These are phyloP conservation scores for Aselliscus stoliczkanus DNA, from an alignment of 2,797 vertebrate genomes.

Conservation along the genomic window DNA sequence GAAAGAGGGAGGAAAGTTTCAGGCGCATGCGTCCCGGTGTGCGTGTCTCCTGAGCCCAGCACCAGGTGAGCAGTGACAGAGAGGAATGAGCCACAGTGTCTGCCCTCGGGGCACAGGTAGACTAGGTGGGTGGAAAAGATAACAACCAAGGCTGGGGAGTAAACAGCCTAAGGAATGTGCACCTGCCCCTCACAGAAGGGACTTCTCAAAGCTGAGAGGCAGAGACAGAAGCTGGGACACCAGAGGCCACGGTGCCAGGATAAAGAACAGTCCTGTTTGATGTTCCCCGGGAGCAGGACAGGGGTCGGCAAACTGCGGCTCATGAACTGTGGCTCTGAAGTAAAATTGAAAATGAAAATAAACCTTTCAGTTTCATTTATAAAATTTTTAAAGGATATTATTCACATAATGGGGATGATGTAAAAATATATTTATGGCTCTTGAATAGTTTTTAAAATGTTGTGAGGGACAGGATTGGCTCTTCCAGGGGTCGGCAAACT, in stretches of 20 bases:
- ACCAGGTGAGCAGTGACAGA: background rate
- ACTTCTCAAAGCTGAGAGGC: background rate
- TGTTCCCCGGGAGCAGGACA: background rate
- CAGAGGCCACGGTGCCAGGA: background rate
- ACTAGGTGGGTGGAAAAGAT: background rate
- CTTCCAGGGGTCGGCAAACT: too few relatives aligned
- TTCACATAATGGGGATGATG: too few relatives aligned
- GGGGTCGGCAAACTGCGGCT: too few relatives aligned
- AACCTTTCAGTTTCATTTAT: too few relatives aligned
- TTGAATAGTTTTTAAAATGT: too few relatives aligned
- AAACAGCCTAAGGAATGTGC: background rate
- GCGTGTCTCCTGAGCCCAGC: background rate
- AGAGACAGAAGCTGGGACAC: background rate
- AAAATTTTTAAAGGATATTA: too few relatives aligned
- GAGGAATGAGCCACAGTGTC: background rate
- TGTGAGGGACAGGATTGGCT: too few relatives aligned
- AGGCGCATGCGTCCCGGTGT: accelerated
- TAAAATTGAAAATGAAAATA: too few relatives aligned
- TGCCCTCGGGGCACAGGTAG: background rate
- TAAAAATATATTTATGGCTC: too few relatives aligned
- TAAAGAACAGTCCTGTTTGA: background rate
- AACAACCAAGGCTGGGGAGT: background rate
- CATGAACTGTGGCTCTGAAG: too few relatives aligned
- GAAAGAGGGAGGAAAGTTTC: background rate
- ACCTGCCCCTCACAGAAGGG: background rate